These are phyloP conservation scores for Sarcophaga subvicina DNA, from an alignment of 2,888 invertebrate genomes.

Conservation along the genomic window DNA sequence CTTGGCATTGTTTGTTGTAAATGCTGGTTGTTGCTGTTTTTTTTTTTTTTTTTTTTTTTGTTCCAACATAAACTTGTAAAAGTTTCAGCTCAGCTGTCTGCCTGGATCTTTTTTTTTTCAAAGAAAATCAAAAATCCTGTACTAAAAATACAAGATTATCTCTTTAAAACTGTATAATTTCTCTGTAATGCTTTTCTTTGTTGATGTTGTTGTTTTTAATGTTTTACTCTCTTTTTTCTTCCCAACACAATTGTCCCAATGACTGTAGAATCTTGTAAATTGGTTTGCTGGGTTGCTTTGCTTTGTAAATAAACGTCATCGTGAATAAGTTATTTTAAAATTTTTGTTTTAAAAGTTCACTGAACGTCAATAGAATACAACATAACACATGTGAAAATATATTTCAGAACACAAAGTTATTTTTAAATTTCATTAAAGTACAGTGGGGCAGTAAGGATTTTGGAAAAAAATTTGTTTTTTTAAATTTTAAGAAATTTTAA, in stretches of 20 bases:
- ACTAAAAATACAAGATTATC: constrained; percentile 42
- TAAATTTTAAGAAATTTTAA: too few species aligned
- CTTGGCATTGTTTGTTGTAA: constrained; percentile 55
- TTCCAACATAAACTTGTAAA: neutral
- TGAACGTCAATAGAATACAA: constrained; percentile 78
- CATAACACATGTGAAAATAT: too few species aligned
- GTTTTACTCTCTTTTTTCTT: constrained; percentile 64
- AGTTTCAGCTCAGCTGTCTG: constrained; percentile 8
- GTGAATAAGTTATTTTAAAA: constrained; percentile 47
- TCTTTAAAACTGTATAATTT: constrained; percentile 65
- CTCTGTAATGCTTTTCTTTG: neutral
- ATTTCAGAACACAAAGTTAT: too few species aligned
- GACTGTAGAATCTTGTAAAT: constrained; percentile 1
- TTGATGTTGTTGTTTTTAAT: constrained; percentile 64
- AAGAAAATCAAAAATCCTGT: neutral
- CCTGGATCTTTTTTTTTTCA: neutral
- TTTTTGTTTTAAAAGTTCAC: constrained; percentile 73
- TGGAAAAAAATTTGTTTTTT: too few species aligned
- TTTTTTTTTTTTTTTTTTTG: neutral
- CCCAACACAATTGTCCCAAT: constrained; percentile 5
- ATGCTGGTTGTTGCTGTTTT: constrained; percentile 29
- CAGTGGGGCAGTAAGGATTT: too few species aligned
- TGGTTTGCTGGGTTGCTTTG: constrained; percentile 31
- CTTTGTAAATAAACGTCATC: constrained; percentile 12
- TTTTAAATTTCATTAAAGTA: too few species aligned